Evolutionary conservation across 2,113 vertebrate genomes (phyloP), one percentile per base, ranked within the genome.

Genomic region (Gallinago media): DNA sequence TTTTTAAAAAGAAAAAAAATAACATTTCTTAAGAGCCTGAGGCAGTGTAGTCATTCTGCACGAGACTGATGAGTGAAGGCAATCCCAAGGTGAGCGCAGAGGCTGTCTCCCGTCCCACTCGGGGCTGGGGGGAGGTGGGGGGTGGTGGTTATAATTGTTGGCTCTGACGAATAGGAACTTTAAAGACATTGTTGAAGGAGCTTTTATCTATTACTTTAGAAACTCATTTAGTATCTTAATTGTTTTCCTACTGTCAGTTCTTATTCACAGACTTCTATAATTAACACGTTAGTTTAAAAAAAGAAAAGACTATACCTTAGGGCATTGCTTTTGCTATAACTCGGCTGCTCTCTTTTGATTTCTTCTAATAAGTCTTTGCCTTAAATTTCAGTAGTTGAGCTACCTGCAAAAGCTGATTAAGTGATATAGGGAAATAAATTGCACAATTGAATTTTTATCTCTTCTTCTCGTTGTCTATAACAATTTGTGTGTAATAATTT

Each of bases 1-100:
- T 54, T 78, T 79, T 66, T 59, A 7, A 15, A 54, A 49, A 49
- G 9, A n/a, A 38, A 61, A 61, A 40, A 61, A 62, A 29, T 44
- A 80, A 68, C 31, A 44, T 20, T 62, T 91, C 42, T 38, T 32
- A 55, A 62, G 61, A 68, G n/a, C 61, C 80, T 63, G 54, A 80
- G 63, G 50, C 55, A 78, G 49, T 44, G 9, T 66, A 67, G 76
- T 88, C 91, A 83, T 77, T 93, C 44, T 55, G 61, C 83, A 87
- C 1, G 61, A 93, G 96, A 97, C 66, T 97, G 97, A 97, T 98
- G 97, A 98, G 94, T 88, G 95, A 98, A 98, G 98, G 97, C 98
- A 98, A 98, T 97, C 97, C 96, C 89, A 96, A 97, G 93, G 94
- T 93, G 86, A 97, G 70, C 56, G 40, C 7, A 85, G 55, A 90